phyloP scores from a whole-genome alignment of 2,888 invertebrate genomes.

The Acrobasis suavella region DNA sequence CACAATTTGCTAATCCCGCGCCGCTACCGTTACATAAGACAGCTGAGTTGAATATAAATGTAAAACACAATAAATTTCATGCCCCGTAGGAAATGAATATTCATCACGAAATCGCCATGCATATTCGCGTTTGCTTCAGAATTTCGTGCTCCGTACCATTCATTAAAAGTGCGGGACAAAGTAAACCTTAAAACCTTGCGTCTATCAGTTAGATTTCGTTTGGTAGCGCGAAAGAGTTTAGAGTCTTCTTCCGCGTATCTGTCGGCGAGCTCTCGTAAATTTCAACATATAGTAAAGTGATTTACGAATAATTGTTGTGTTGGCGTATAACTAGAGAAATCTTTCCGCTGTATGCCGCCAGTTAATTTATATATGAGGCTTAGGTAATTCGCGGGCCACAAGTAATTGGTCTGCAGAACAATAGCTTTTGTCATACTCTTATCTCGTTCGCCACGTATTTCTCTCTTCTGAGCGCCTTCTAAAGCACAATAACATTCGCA shows the following conservation, averaged over 20 bases:
- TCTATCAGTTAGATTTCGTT: constrained; percentile 62
- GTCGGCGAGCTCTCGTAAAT: constrained; percentile 74
- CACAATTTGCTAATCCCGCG: constrained; percentile 81
- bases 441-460: constrained; percentile 73
- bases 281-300: constrained; percentile 83
- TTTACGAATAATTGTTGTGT: constrained; percentile 83
- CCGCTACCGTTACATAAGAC: constrained; percentile 82
- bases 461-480: constrained; percentile 67
- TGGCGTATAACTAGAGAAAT: constrained; percentile 82
- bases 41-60: constrained; percentile 82
- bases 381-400: constrained; percentile 80
- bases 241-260: constrained; percentile 63
- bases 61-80: constrained; percentile 83
- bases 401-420: constrained; percentile 81
- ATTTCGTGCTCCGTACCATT: constrained; percentile 68
- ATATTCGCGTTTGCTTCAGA: constrained; percentile 79
- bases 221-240: constrained; percentile 45
- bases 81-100: constrained; percentile 83
- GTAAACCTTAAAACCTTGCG: constrained; percentile 57
- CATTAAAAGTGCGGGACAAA: constrained; percentile 45
- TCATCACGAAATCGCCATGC: constrained; percentile 83
- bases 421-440: constrained; percentile 82
- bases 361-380: constrained; percentile 82
- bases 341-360: constrained; percentile 82
- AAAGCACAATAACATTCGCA: constrained; percentile 65